Evolutionary conservation across 1,140 invertebrate species (phyloP), one percentile per base, ranked within the genome.

Genomic region (Zaprionus nigranus): DNA sequence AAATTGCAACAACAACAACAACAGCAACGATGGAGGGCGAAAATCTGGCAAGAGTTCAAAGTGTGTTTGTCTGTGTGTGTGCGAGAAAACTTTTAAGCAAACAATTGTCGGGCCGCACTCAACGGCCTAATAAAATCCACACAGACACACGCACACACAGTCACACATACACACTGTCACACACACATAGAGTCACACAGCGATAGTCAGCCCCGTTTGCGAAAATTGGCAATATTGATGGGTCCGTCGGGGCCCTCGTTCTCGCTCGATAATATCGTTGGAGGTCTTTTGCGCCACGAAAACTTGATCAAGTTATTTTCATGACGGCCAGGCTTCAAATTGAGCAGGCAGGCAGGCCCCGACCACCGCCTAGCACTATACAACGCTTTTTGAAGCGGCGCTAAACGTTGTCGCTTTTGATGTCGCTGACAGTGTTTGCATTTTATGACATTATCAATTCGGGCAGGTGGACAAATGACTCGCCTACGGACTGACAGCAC

Each of bases 1-100:
- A 83, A 75, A 17, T 17, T 43, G 6, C 40, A 43, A 43, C 38
- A 40, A 7, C 38, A 17, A 17, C 17, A 62, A 53, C 57, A 40
- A 58, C 38, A n/a, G 3, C n/a, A 67, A 17, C 30, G 17, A 17
- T 22, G 3, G 11, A 38, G 17, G 28, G 51, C 53, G 56, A 66
- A 66, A 64, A 63, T 40, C 67, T 56, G 68, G 43, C 66, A 67
- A 65, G 69, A 80, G 70, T 72, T 88, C 76, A 64, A 58, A 51
- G 17, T 22, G 30, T 28, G 26, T 67, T 20, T 60, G 72, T 67
- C 24, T 60, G 72, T 62, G 64, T 66, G 26, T 51, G 64, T 58
- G 40, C 68, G 24, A 49, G 66, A 85, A 85, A 90, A 88, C 81
- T 88, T 88, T 88, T 81, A 79, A 90, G 75, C 84, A 88, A 88